Evolutionary conservation across 1,140 invertebrate genomes (phyloP).

Genomic region (Galleria mellonella): DNA sequence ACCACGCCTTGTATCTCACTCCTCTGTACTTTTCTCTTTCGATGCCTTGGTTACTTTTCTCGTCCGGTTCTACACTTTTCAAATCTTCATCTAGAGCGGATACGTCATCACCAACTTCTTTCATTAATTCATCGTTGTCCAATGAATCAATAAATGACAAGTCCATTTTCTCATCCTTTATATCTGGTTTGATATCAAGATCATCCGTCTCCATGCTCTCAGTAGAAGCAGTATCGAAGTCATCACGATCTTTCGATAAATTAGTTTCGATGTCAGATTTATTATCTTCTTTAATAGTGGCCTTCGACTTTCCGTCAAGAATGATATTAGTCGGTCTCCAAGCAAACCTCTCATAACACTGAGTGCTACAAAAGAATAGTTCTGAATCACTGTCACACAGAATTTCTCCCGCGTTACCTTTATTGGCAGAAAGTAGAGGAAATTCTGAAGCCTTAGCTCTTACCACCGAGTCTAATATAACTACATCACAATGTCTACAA

Average conservation of each 20-base stretch:
- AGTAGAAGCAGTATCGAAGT: slow-evolving; percentile 60
- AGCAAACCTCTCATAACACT: slow-evolving; percentile 86
- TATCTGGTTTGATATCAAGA: slow-evolving; percentile 68
- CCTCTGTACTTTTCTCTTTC: slow-evolving; percentile 84
- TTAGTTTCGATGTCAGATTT: slow-evolving; percentile 62
- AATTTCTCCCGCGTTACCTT: slow-evolving; percentile 79
- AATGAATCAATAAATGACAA: slow-evolving; percentile 67
- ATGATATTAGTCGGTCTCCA: slow-evolving; percentile 73
- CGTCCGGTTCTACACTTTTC: slow-evolving; percentile 70
- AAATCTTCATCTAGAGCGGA: slow-evolving; percentile 61
- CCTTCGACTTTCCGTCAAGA: slow-evolving; percentile 62
- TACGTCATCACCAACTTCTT: slow-evolving; percentile 74
- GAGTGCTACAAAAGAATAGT: slow-evolving; percentile 88
- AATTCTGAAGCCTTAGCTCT: slow-evolving; percentile 88
- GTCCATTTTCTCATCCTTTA: slow-evolving; percentile 72
- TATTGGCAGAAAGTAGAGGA: slow-evolving; percentile 80
- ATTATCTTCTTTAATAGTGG: slow-evolving; percentile 46
- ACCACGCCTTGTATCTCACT: slow-evolving; percentile 84
- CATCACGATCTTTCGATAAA: slow-evolving; percentile 60
- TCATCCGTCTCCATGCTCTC: slow-evolving; percentile 73
- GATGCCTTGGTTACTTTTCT: slow-evolving; percentile 71
- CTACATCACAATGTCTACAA: slow-evolving; percentile 93
- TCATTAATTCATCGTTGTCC: slow-evolving; percentile 70
- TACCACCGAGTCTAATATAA: slow-evolving; percentile 88
- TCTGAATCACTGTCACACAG: slow-evolving; percentile 77